Percentiles rank a stretch among this genome's conserved stretches.
Evolutionary conservation across 2,888 invertebrate genomes (phyloP).

Genomic region (Himalopsyche japonica): DNA sequence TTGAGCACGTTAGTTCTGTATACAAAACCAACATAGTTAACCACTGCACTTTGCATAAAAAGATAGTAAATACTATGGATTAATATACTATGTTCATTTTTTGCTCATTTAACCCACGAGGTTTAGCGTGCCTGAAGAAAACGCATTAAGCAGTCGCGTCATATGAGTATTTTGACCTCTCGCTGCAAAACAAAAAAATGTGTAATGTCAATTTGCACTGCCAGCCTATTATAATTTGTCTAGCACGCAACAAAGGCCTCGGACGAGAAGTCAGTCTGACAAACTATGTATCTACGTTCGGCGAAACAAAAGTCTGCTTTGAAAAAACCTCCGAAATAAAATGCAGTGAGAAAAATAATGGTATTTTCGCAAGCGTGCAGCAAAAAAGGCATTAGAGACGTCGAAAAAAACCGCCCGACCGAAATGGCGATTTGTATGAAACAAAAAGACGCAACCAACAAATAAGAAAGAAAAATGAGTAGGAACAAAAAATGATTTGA

Average conservation of each 20-base stretch:
- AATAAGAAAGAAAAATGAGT: constrained; percentile 21
- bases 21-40: too few relatives aligned
- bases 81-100: too few relatives aligned
- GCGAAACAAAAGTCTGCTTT: constrained; percentile 1
- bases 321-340: constrained; percentile 11
- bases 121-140: neutral
- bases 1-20: too few relatives aligned
- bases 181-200: constrained; percentile 8
- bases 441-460: constrained; percentile 28
- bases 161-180: constrained; percentile 15
- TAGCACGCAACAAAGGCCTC: constrained; percentile 28
- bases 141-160: constrained; percentile 13
- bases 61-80: too few relatives aligned
- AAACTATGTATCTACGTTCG: neutral
- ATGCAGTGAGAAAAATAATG: constrained; percentile 17
- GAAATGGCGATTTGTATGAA: constrained; percentile 9
- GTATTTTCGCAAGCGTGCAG: neutral
- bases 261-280: neutral
- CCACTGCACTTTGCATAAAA: too few relatives aligned
- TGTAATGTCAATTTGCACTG: constrained; percentile 17
- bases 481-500: constrained; percentile 29
- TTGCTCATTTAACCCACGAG: neutral
- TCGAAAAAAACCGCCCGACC: neutral
- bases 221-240: constrained; percentile 8
- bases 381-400: neutral